Evolutionary conservation across 2,888 invertebrate species (phyloP), one percentile per base, ranked within the genome.

Genomic region (Perithous albicinctus): DNA sequence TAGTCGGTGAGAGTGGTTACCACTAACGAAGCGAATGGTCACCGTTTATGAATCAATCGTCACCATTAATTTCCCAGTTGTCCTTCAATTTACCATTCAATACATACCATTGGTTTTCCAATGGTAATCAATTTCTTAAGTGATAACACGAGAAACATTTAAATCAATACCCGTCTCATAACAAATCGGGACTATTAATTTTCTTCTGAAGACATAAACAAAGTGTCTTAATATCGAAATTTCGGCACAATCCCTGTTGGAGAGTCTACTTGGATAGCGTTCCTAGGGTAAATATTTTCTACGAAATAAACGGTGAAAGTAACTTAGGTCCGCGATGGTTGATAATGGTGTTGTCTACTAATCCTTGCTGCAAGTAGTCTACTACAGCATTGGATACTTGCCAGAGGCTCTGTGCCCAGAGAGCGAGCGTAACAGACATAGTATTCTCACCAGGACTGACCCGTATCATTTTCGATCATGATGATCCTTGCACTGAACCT

Each of bases 241-340:
- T 18, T 63, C 54, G 29, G 26, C 43, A 23, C 69, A 51, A 63
- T 46, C 26, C 15, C 51, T 51, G 67, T 46, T 6, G 32, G 15
- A 32, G 15, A 54, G 54, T 56, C 38, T n/a, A 64, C 69, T 75
- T 70, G 75, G 59, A 70, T 75, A 54, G 70, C 20, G 15, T 70
- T 66, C 54, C 1, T 82, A 82, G 85, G 85, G 87, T 88, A 88
- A 88, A 88, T 90, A 88, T 89, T 88, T 89, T 85, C 82, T 83
- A 41, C 84, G 79, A 87, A 85, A 87, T 86, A 73, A 73, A 84
- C 84, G 85, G 85, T 75, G 18, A 48, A 32, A 48, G 12, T 66
- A 35, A 35, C 35, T 38, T n/a, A 26, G 35, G n/a, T 51, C 20
- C 18, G 18, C 0, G 51, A n/a, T 51, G 8, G 35, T 8, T 23